Conservation (phyloP, 2,888 invertebrate genomes). For the Oscheius onirici region DNA sequence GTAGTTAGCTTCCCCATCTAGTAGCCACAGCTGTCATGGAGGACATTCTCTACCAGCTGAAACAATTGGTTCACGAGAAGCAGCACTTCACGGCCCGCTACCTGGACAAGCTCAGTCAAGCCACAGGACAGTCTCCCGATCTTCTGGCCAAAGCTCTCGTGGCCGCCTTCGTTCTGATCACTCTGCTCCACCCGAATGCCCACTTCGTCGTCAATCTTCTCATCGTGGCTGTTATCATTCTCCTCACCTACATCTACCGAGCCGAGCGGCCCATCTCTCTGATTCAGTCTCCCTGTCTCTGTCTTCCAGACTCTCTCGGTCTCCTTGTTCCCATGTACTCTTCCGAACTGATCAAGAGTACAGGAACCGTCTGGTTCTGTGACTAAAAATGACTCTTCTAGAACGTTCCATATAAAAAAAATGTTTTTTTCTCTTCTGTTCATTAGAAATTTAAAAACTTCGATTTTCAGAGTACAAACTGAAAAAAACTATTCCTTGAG, state of each 20-base stretch:
- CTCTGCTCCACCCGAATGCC: not conserved
- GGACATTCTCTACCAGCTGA: not conserved
- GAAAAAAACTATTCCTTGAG: too few species aligned
- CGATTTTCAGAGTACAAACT: too few species aligned
- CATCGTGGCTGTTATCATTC: not conserved
- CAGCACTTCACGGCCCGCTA: conserved; percentile 8
- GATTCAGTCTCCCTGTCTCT: too few species aligned
- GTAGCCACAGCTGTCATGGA: not conserved
- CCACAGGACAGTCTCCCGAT: not conserved
- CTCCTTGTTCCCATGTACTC: too few species aligned
- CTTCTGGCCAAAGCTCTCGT: not conserved
- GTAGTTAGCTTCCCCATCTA: too few species aligned
- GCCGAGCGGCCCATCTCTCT: conserved; percentile 13
- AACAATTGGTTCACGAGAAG: conserved; percentile 6
- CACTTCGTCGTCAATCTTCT: not conserved
- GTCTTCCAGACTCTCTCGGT: too few species aligned
- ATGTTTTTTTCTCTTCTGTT: too few species aligned
- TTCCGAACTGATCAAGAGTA: too few species aligned
- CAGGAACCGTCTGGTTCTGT: too few species aligned
- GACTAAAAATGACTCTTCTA: too few species aligned
- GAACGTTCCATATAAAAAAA: too few species aligned
- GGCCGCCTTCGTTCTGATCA: not conserved
- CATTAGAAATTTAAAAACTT: too few species aligned
- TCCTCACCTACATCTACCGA: conserved; percentile 13
- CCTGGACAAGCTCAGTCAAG: not conserved